Conservation (phyloP, 2,888 invertebrate genomes). For the Oligia fasciuncula region DNA sequence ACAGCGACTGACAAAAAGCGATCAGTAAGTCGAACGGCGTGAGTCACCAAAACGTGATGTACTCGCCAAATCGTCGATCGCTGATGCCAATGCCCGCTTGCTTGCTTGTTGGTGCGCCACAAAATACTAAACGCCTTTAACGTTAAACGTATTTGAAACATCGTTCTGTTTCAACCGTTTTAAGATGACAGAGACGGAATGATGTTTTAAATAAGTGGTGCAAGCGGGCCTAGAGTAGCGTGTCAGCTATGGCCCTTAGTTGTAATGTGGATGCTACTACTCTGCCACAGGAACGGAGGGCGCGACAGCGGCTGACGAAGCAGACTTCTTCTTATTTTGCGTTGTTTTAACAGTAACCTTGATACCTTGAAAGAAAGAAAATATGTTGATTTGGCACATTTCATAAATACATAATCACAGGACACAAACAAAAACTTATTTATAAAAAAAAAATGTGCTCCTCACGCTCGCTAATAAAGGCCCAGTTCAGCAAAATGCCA, state of each 20-base stretch:
- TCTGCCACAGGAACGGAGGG: background rate
- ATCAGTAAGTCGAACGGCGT: no score
- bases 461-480: no score
- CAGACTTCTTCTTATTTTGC: slow-evolving; percentile 19
- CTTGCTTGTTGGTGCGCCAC: background rate
- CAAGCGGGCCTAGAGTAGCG: background rate
- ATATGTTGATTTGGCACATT: background rate
- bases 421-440: background rate
- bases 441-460: no score
- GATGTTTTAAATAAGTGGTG: background rate
- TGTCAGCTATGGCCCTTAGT: background rate
- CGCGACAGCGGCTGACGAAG: background rate
- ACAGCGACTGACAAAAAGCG: background rate
- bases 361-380: slow-evolving; percentile 13
- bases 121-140: background rate
- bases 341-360: slow-evolving; percentile 7
- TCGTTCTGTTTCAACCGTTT: background rate
- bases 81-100: background rate
- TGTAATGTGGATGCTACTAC: slow-evolving; percentile 25
- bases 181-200: background rate
- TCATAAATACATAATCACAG: background rate
- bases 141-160: background rate
- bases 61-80: background rate
- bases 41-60: background rate
- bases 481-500: background rate